phyloP scores from a whole-genome alignment of 2,888 invertebrate genomes.

The Venustoraphidia nigricollis region DNA sequence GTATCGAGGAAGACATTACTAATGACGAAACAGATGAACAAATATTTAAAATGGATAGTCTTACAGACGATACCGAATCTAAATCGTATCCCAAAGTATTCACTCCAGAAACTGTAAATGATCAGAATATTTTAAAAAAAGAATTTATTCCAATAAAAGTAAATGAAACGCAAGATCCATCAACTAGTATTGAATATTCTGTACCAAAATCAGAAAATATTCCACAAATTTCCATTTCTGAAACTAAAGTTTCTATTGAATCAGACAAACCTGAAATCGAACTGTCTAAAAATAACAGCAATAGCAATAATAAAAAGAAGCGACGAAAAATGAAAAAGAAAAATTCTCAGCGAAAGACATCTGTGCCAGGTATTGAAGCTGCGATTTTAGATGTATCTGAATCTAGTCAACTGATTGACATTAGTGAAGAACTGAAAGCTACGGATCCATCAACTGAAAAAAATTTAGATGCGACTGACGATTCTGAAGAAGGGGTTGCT shows the following conservation, averaged over 20 bases:
- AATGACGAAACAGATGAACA: constrained; percentile 35
- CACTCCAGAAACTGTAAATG: constrained; percentile 35
- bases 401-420: background rate
- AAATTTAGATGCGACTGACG: constrained; percentile 26
- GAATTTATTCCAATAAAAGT: constrained; percentile 31
- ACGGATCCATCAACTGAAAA: constrained; percentile 24
- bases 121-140: constrained; percentile 30
- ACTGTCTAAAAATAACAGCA: constrained; percentile 12
- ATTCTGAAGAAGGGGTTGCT: constrained; percentile 21
- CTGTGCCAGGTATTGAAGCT: constrained; percentile 28
- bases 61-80: constrained; percentile 32
- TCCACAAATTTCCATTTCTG: too few species aligned
- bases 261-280: constrained; percentile 24
- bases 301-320: constrained; percentile 40
- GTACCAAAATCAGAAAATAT: too few species aligned
- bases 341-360: constrained; percentile 54
- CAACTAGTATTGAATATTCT: too few species aligned
- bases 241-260: constrained; percentile 4
- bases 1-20: constrained; percentile 24
- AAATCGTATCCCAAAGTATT: constrained; percentile 30
- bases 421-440: constrained; percentile 13
- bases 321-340: constrained; percentile 72
- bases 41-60: constrained; percentile 51
- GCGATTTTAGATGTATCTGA: background rate
- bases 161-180: too few species aligned